These are phyloP conservation scores for Cyanoliseus patagonus DNA, from an alignment of 2,113 vertebrate species.

Conservation along the genomic window DNA sequence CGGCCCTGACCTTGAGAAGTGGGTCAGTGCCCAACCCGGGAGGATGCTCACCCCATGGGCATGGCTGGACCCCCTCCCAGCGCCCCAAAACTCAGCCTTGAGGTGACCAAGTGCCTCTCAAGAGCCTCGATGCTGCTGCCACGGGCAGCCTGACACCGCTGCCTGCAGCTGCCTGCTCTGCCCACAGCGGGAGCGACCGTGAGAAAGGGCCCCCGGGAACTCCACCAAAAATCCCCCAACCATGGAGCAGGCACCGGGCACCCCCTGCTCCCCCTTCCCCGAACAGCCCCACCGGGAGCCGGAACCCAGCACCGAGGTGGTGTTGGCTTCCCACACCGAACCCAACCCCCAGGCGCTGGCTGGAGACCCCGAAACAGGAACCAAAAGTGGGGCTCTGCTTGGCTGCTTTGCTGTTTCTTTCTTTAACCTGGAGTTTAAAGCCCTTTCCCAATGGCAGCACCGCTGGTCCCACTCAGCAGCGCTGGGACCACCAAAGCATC, in stretches of 20 bases:
- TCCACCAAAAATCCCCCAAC: slow-evolving; percentile 45
- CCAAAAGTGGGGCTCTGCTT: background rate
- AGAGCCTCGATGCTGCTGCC: background rate
- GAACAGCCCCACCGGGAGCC: accelerated
- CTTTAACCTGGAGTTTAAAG: background rate
- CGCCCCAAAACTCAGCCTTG: background rate
- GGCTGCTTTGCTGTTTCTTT: background rate
- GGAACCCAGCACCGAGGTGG: background rate
- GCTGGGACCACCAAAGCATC: background rate
- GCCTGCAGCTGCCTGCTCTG: background rate
- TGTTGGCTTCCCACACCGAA: background rate
- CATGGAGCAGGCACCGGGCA: background rate
- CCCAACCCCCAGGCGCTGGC: background rate
- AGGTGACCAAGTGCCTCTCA: too few relatives aligned
- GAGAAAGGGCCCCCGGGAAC: slow-evolving; percentile 20
- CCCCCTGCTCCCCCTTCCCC: background rate
- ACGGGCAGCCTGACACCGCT: background rate
- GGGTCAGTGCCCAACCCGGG: background rate
- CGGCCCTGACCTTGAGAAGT: slow-evolving; percentile 45
- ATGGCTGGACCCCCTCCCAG: background rate
- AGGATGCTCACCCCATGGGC: background rate
- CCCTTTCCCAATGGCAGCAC: background rate
- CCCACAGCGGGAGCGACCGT: background rate
- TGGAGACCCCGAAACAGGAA: slow-evolving; percentile 40
- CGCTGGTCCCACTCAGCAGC: accelerated